These are phyloP conservation scores for Drosophila busckii DNA, from an alignment of 1,140 invertebrate genomes.

Conservation along the genomic window DNA sequence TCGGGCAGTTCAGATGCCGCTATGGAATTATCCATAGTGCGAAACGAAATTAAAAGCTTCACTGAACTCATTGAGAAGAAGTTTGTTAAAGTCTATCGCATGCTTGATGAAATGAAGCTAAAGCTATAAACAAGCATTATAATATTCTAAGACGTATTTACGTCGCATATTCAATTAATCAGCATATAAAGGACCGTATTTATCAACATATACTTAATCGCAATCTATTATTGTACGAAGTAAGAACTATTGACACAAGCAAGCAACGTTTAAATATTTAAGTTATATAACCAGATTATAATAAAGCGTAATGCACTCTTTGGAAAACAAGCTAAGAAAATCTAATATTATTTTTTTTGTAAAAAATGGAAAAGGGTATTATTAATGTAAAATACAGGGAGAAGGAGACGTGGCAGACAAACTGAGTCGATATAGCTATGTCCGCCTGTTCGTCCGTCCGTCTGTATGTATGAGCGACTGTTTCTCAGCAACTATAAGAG, in stretches of 20 bases:
- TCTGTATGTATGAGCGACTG: no score
- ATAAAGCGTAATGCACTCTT: conserved; percentile 57
- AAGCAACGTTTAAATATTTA: conserved; percentile 46
- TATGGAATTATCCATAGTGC: conserved; percentile 64
- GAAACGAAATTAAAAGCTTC: conserved; percentile 71
- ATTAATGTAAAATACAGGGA: no score
- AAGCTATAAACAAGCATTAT: conserved; percentile 25
- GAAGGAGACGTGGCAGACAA: no score
- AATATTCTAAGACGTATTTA: background rate
- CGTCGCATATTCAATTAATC: conserved; percentile 14
- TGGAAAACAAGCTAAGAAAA: conserved; percentile 18
- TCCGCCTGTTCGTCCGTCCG: no score
- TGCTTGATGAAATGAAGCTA: conserved; percentile 71
- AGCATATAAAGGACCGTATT: conserved; percentile 22
- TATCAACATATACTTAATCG: conserved; percentile 35
- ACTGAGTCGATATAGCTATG: no score
- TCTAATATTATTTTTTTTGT: background rate
- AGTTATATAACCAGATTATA: conserved; percentile 21
- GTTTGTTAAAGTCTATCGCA: conserved; percentile 69
- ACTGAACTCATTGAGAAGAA: conserved; percentile 71
- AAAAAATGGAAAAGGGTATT: no score
- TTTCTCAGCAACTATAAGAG: no score
- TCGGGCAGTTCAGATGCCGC: conserved; percentile 50
- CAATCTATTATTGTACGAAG: conserved; percentile 20
- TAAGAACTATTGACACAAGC: conserved; percentile 50